A percentile compares a stretch with the other conserved stretches of the same genome.
Conservation (phyloP, 2,113 vertebrate genomes). For the Hyperopisus bebe region DNA sequence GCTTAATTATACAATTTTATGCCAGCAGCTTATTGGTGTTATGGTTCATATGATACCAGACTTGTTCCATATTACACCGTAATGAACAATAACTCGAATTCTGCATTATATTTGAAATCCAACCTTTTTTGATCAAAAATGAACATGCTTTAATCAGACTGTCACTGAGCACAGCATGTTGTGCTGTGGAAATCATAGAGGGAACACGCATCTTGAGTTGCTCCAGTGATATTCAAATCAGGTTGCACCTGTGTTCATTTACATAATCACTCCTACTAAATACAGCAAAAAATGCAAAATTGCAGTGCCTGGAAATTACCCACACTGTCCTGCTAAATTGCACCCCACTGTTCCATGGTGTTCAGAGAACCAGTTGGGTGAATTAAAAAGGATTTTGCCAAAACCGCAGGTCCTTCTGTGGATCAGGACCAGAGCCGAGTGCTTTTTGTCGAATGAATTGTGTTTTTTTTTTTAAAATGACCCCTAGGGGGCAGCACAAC, state of each 20-base stretch:
- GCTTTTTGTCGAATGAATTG: neutral
- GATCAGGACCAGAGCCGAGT: neutral
- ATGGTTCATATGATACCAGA: neutral
- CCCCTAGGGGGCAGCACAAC: neutral
- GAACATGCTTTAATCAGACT: neutral
- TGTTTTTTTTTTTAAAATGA: neutral
- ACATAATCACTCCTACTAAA: neutral
- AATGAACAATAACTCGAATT: neutral
- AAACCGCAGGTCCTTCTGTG: neutral
- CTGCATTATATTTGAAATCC: neutral
- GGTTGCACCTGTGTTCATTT: conserved; percentile 14
- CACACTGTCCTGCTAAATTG: neutral
- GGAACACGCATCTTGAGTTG: neutral
- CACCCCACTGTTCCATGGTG: neutral
- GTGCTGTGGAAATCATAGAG: neutral
- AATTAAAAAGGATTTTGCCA: neutral
- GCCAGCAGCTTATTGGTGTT: neutral
- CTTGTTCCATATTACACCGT: neutral
- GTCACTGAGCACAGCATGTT: neutral
- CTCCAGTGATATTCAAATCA: conserved; percentile 5
- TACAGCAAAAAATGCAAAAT: neutral
- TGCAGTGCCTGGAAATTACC: neutral
- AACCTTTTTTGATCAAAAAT: neutral
- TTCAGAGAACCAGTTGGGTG: neutral
- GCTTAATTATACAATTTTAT: neutral